These are phyloP conservation scores for Brassicogethes aeneus DNA, from an alignment of 2,888 invertebrate genomes.

Conservation along the genomic window DNA sequence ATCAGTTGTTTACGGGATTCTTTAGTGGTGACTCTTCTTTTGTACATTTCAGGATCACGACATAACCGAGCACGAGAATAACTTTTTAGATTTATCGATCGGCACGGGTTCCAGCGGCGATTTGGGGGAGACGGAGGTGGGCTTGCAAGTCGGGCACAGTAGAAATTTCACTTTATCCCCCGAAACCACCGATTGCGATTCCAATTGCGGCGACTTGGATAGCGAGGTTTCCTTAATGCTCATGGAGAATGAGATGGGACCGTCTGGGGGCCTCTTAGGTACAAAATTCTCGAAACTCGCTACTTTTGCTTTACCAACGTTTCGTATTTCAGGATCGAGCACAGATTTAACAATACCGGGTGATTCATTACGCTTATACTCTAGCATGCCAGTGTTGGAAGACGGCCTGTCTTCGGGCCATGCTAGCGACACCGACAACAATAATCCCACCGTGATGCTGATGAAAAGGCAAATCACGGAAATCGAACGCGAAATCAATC, in stretches of 20 bases:
- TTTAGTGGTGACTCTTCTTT: too few species aligned
- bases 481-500: constrained; percentile 60
- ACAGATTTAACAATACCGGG: constrained; percentile 53
- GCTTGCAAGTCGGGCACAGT: constrained; percentile 58
- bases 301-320: constrained; percentile 3
- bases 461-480: constrained; percentile 64
- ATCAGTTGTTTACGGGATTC: too few species aligned
- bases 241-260: constrained; percentile 55
- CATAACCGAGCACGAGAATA: constrained; percentile 47
- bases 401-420: constrained; percentile 92
- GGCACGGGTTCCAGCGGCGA: constrained; percentile 56
- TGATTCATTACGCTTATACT: constrained; percentile 58
- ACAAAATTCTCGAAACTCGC: too few species aligned
- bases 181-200: constrained; percentile 88
- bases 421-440: constrained; percentile 86
- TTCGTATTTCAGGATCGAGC: constrained; percentile 43
- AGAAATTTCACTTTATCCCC: constrained; percentile 85
- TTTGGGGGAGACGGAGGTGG: constrained; percentile 55
- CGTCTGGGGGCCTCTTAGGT: constrained; percentile 37
- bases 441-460: constrained; percentile 62
- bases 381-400: constrained; percentile 84
- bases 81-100: constrained; percentile 51
- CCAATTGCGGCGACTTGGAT: constrained; percentile 77
- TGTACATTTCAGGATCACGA: constrained; percentile 42
- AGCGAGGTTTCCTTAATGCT: constrained; percentile 74